Evolutionary conservation across 92 coral and sea anemone genomes (phyloP), one percentile per base, ranked within the genome.

Genomic region (Diadumene lineata): DNA sequence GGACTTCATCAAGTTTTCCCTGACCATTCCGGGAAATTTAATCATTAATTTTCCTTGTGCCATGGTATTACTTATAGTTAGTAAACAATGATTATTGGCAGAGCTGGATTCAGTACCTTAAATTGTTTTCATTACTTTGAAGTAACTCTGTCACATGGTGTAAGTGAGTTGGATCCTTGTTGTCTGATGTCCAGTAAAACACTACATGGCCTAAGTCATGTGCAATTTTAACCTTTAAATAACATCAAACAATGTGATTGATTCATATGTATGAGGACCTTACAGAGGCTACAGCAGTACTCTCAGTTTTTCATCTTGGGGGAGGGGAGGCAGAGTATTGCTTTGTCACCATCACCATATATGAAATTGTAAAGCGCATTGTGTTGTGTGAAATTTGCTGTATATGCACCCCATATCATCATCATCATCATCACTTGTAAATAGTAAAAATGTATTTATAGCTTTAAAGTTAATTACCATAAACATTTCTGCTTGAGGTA

Each of bases 151-250:
- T 75, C 7, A 90, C 69, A 8, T 50, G 31, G 21, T 63, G 64
- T 31, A 66, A 25, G 33, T 70, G 24, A 19, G 31, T 70, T 15
- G 57, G 56, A 51, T 32, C 46, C 53, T 74, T 80, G 32, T 66
- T 72, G 33, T 71, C 56, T 6, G 66, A 65, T 25, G 57, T 70
- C 92, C 96, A 90, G 60, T 69, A 87, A 29, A 87, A 72, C 21
- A 71, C 68, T 32, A 89, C 92, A 74, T 69, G 72, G 31, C 86
- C 76, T 8, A 56, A 62, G 60, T 87, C 82, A 72, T 70, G 81
- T 15, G 89, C 75, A 27, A 81, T 57, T 43, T 57, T 80, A 0
- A 90, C 92, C 96, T 90, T 32, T 1, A 29, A 61, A 19, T 62
- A 10, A 66, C 32, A 0, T 7, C 2, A 7, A 51, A 70, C 30